A percentile compares a stretch with the other conserved stretches of the same genome.
Conservation (phyloP, 2,797 vertebrate genomes). For the Anniella stebbinsi region DNA sequence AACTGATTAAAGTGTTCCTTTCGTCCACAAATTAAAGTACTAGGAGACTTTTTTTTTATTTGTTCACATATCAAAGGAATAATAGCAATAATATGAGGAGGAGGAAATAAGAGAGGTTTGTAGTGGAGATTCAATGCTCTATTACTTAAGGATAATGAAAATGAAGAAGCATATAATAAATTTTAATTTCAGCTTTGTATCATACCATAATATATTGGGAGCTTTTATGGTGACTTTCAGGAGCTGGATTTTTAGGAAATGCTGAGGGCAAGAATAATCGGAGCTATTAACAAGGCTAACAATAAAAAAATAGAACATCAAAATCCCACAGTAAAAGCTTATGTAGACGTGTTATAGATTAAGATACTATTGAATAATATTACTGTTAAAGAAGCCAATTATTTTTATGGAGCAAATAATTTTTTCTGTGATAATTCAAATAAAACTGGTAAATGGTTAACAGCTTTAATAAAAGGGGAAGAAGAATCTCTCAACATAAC, state of each 20-base stretch:
- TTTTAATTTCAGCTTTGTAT: conserved; percentile 79
- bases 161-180: conserved; percentile 78
- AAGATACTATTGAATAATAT: conserved; percentile 79
- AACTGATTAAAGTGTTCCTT: conserved; percentile 16
- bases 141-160: conserved; percentile 81
- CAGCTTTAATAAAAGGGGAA: conserved; percentile 76
- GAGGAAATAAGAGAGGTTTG: conserved; percentile 75
- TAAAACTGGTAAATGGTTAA: conserved; percentile 80
- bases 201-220: conserved; percentile 63
- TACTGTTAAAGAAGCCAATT: conserved; percentile 80
- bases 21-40: conserved; percentile 57
- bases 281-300: conserved; percentile 75
- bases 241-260: conserved; percentile 74
- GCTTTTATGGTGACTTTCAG: conserved; percentile 70
- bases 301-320: conserved; percentile 78
- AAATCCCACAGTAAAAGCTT: conserved; percentile 73
- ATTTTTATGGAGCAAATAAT: conserved; percentile 82
- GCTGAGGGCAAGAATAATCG: conserved; percentile 75
- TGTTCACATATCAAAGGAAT: conserved; percentile 68
- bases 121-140: conserved; percentile 77
- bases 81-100: conserved; percentile 73
- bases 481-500: conserved; percentile 72
- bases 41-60: conserved; percentile 64
- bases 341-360: conserved; percentile 74
- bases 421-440: conserved; percentile 81